Percentiles rank a stretch among this genome's conserved stretches.
Conservation (phyloP, 2,113 vertebrate genomes). For the Nesogale talazaci region DNA sequence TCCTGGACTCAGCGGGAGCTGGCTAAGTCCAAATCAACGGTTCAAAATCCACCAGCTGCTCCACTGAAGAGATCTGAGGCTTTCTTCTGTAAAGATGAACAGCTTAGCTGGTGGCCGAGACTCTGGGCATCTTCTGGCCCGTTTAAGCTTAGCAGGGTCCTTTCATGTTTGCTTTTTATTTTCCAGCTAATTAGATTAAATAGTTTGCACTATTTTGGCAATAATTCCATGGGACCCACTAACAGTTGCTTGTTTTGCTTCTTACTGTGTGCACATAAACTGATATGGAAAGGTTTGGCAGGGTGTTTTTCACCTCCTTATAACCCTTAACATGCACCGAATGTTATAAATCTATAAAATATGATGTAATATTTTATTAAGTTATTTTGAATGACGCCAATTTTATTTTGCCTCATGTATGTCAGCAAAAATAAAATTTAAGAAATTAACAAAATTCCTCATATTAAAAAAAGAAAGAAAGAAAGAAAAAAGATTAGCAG, state of each 20-base stretch:
- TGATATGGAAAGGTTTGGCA: conserved; percentile 87
- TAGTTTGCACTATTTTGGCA: conserved; percentile 93
- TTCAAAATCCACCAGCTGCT: no score
- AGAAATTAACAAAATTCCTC: conserved; percentile 84
- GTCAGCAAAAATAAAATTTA: conserved; percentile 86
- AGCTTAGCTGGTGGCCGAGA: conserved; percentile 81
- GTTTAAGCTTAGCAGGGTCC: conserved; percentile 86
- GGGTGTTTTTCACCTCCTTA: conserved; percentile 88
- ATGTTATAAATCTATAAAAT: conserved; percentile 98
- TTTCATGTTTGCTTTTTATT: conserved; percentile 87
- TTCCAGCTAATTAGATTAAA: conserved; percentile 87
- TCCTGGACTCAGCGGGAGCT: no score
- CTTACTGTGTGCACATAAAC: conserved; percentile 87
- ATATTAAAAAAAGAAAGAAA: conserved; percentile 84
- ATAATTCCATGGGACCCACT: conserved; percentile 88
- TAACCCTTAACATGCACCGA: conserved; percentile 88
- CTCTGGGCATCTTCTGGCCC: conserved; percentile 82
- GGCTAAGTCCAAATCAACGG: no score
- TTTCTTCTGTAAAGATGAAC: no score
- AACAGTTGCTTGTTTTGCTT: conserved; percentile 87
- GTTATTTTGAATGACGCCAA: conserved; percentile 91
- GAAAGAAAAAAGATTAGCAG: no score
- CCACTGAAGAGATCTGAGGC: no score
- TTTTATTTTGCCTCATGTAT: conserved; percentile 91
- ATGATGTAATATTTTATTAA: conserved; percentile 99